Percentiles rank a stretch among this genome's conserved stretches.
Conservation (phyloP, 2,797 vertebrate genomes). For the Lemur catta region DNA sequence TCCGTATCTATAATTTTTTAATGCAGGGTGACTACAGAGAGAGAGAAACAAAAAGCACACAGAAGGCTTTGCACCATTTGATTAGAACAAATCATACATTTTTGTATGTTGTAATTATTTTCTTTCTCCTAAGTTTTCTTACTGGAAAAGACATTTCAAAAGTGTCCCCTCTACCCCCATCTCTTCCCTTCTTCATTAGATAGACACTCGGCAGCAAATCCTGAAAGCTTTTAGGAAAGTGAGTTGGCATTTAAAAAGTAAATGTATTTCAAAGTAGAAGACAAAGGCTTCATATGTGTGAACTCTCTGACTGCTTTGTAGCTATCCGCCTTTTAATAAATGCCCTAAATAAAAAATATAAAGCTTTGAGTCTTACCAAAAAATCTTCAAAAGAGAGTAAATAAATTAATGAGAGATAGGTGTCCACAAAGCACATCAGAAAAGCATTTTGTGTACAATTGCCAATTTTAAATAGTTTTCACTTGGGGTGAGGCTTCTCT, state of each 20-base stretch:
- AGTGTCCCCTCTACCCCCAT: background rate
- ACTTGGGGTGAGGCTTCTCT: background rate
- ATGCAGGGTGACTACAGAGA: background rate
- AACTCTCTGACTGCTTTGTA: background rate
- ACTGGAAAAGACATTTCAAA: constrained; percentile 8
- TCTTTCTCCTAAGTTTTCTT: constrained; percentile 36
- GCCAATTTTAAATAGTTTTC: background rate
- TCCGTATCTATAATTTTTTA: constrained; percentile 12
- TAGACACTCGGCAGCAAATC: background rate
- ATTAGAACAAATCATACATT: background rate
- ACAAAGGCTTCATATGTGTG: background rate
- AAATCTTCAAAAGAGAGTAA: constrained; percentile 4
- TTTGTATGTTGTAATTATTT: background rate
- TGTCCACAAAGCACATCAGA: background rate
- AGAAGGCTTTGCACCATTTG: background rate
- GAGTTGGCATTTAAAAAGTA: constrained; percentile 12
- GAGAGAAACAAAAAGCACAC: background rate
- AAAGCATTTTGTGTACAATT: constrained; percentile 7
- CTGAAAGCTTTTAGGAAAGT: background rate
- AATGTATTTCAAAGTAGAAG: constrained; percentile 5
- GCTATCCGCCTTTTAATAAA: background rate
- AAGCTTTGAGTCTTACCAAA: constrained; percentile 1
- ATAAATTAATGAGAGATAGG: background rate
- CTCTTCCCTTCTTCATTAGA: background rate
- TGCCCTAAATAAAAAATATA: constrained; percentile 14